Percentiles rank a stretch among this genome's conserved stretches.
Evolutionary conservation across 1,140 invertebrate genomes (phyloP).

Genomic region (Mylabris phalerata): DNA sequence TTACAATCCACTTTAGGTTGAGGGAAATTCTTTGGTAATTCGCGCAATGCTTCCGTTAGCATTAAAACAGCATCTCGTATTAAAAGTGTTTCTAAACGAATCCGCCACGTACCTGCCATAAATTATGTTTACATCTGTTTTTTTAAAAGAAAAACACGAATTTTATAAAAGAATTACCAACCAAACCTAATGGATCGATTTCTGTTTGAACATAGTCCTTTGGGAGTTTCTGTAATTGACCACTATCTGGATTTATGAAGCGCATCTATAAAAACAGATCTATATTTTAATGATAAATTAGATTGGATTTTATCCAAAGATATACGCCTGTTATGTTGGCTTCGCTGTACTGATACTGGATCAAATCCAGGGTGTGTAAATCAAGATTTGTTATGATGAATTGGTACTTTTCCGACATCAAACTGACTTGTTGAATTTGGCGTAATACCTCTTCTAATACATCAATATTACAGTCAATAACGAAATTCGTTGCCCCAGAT

Average conservation of each 20-base stretch:
- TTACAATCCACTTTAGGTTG: neutral
- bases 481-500: constrained; percentile 24
- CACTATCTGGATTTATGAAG: too few relatives aligned
- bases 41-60: neutral
- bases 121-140: too few relatives aligned
- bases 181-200: too few relatives aligned
- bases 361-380: constrained; percentile 70
- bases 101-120: too few relatives aligned
- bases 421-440: constrained; percentile 71
- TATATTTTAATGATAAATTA: too few relatives aligned
- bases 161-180: too few relatives aligned
- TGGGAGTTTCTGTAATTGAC: too few relatives aligned
- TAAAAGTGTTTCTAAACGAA: neutral
- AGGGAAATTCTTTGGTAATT: neutral
- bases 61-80: neutral
- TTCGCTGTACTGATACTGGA: constrained; percentile 72
- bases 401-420: constrained; percentile 66
- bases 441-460: constrained; percentile 21
- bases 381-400: constrained; percentile 74
- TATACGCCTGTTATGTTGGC: constrained; percentile 68
- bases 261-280: too few relatives aligned
- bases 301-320: neutral
- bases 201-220: too few relatives aligned
- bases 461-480: constrained; percentile 28
- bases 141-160: too few relatives aligned